A percentile compares a stretch with the other conserved stretches of the same genome.
These are phyloP conservation scores for Epistrophe eligans DNA, from an alignment of 2,888 invertebrate genomes.

Conservation along the genomic window DNA sequence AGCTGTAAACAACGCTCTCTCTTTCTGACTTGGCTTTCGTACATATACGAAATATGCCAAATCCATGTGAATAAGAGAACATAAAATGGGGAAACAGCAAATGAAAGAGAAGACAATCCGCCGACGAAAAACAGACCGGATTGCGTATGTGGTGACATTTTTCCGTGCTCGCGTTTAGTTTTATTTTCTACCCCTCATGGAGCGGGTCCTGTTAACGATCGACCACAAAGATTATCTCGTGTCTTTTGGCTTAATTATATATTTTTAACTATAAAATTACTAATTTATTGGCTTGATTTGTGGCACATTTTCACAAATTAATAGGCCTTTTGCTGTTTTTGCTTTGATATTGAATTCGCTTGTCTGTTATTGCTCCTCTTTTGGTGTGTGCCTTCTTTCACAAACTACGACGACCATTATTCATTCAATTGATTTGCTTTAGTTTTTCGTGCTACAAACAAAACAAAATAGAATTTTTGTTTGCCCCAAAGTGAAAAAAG, in stretches of 20 bases:
- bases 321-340: conserved; percentile 45
- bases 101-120: conserved; percentile 55
- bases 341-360: conserved; percentile 67
- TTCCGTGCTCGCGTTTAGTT: conserved; percentile 77
- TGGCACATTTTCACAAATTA: conserved; percentile 35
- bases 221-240: conserved; percentile 67
- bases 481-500: conserved; percentile 68
- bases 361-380: conserved; percentile 54
- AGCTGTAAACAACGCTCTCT: neutral
- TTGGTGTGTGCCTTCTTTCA: conserved; percentile 55
- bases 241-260: conserved; percentile 67
- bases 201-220: conserved; percentile 76
- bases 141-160: conserved; percentile 77
- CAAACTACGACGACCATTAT: conserved; percentile 22
- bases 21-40: conserved; percentile 21
- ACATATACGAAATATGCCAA: conserved; percentile 52
- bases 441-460: conserved; percentile 61
- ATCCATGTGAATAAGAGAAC: conserved; percentile 48
- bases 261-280: conserved; percentile 46
- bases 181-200: conserved; percentile 78
- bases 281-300: conserved; percentile 44
- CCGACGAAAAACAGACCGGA: conserved; percentile 40
- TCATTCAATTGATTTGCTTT: conserved; percentile 62
- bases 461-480: conserved; percentile 38
- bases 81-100: conserved; percentile 20